Base-by-base conservation (phyloP, 1,140 invertebrate genomes). In the Neomicropteryx cornuta region DNA sequence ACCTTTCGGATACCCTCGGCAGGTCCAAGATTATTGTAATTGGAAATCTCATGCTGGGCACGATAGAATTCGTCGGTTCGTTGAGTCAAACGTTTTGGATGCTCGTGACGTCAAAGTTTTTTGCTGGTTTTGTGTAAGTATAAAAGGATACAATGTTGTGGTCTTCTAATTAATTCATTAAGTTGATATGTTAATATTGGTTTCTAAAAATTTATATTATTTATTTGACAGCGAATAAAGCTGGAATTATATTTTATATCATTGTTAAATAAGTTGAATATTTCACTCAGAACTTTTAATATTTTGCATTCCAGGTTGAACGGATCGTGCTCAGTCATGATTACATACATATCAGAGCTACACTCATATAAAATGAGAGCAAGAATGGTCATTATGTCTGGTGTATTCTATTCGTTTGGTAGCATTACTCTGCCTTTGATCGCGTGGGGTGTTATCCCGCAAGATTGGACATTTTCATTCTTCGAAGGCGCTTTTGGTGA, bases 61-160 rank as follows among this genome's bases (percentile, higher is more conserved):
- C 87, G 5, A 74, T 79, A 36, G 81, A 79, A 14, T 48, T 86
- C 5, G 45, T 73, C 0, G 75, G 77, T 8, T 72, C 79, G 16
- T 59, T 83, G 24, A 78, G 81, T 10, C 83, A 84, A 51, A 77
- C 70, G 34, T 86, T 79, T 49, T 70, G 68, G 39, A 70, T 78
- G 46, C 69, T 90, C 14, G 64, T 85, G 1, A 49, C 77, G 0
- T 75, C 83, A 13, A 78, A 87, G 55, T 84, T 86, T 48, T 49
- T 81, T 18, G 81, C 77, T 41, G 86, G 87, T 14, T 74, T 86
- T 38, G 72, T 86, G 86, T 89, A 51, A 75, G 75, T 71, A 47
- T 41, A 3, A 18, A 5, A 32, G 14, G 31, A 32, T 39, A n/a
- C n/a, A n/a, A n/a, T n/a, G n/a, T n/a, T n/a, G n/a, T n/a, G n/a